A percentile compares a stretch with the other conserved stretches of the same genome.
Evolutionary conservation across 2,797 vertebrate genomes (phyloP).

Genomic region (Smutsia temminckii): DNA sequence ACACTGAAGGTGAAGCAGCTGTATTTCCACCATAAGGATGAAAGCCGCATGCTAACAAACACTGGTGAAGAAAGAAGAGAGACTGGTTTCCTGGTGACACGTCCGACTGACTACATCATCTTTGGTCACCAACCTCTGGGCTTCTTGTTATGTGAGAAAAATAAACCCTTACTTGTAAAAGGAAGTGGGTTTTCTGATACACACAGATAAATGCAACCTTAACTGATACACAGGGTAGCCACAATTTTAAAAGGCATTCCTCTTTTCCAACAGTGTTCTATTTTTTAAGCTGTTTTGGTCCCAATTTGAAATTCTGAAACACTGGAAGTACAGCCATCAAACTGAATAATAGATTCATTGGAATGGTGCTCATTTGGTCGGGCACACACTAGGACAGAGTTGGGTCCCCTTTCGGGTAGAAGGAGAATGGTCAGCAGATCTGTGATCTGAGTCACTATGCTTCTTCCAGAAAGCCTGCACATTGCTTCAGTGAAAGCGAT

Average conservation of each 20-base stretch:
- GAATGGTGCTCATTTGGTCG: neutral
- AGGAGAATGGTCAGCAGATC: neutral
- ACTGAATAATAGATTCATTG: neutral
- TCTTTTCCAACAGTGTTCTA: neutral
- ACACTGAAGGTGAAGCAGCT: neutral
- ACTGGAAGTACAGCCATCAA: neutral
- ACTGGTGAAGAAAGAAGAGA: neutral
- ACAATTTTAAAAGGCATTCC: constrained; percentile 1
- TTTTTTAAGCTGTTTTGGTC: neutral
- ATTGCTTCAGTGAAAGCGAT: neutral
- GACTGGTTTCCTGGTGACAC: neutral
- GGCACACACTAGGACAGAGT: neutral
- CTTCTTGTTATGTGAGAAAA: neutral
- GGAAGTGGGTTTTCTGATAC: neutral
- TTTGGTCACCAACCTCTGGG: neutral
- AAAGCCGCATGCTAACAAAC: neutral
- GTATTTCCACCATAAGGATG: neutral
- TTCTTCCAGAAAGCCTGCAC: neutral
- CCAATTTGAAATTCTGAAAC: neutral
- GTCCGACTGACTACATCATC: neutral
- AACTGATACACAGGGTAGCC: neutral
- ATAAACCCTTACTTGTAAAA: neutral
- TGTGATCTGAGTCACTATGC: neutral
- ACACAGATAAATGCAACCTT: neutral
- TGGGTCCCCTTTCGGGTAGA: neutral